Percentiles rank a stretch among this genome's conserved stretches.
Conservation (phyloP, 2,888 invertebrate genomes). For the Euclidia mi region DNA sequence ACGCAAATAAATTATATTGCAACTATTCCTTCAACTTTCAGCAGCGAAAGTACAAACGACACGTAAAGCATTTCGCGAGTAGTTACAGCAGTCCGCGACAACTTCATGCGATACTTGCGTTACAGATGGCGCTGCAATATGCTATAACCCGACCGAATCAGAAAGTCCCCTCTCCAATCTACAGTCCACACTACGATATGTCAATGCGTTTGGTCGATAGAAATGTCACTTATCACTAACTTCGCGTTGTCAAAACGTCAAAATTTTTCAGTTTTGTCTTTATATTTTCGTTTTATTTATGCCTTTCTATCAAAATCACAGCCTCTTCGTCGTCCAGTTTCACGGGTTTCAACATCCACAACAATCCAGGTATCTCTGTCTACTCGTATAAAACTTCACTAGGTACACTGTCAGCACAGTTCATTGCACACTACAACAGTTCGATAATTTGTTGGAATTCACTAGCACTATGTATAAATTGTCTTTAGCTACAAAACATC, state of each 20-base stretch:
- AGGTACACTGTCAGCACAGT: constrained; percentile 76
- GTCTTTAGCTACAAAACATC: constrained; percentile 68
- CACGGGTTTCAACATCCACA: constrained; percentile 63
- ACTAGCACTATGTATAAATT: constrained; percentile 69
- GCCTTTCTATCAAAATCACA: constrained; percentile 69
- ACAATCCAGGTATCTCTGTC: constrained; percentile 70
- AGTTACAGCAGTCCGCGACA: constrained; percentile 70
- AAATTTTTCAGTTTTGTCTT: constrained; percentile 65
- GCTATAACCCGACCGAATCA: constrained; percentile 60
- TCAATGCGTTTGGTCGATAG: constrained; percentile 64
- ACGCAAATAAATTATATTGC: constrained; percentile 59
- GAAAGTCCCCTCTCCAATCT: constrained; percentile 41
- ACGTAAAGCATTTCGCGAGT: constrained; percentile 84
- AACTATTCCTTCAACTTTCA: constrained; percentile 71
- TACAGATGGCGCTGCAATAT: constrained; percentile 79
- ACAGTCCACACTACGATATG: constrained; percentile 51
- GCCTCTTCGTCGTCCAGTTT: constrained; percentile 66
- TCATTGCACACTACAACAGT: constrained; percentile 69
- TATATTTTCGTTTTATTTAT: constrained; percentile 59
- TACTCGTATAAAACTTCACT: constrained; percentile 68
- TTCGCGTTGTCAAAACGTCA: constrained; percentile 81
- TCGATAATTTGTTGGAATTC: constrained; percentile 68
- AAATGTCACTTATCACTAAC: constrained; percentile 71
- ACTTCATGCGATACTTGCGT: constrained; percentile 71
- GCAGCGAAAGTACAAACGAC: constrained; percentile 84